Evolutionary conservation across 2,113 vertebrate species (phyloP).

Genomic region (Indicator indicator): DNA sequence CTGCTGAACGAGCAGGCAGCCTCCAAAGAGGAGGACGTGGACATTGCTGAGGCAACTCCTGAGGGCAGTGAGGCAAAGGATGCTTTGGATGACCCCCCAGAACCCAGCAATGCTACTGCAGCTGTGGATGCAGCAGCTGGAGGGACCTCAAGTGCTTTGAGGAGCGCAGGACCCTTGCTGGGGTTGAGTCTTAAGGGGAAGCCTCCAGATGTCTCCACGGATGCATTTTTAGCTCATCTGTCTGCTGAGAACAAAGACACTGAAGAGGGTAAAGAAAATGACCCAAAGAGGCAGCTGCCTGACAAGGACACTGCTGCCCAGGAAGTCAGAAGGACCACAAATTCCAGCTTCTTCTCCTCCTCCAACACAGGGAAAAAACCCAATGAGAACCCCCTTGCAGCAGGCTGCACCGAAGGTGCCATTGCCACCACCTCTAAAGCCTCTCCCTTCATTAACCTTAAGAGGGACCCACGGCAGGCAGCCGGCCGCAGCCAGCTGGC

Average conservation of each 20-base stretch:
- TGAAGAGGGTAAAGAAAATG: slow-evolving; percentile 68
- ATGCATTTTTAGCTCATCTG: slow-evolving; percentile 87
- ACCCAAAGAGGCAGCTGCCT: slow-evolving; percentile 48
- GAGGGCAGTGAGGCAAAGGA: slow-evolving; percentile 73
- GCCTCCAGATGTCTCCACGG: slow-evolving; percentile 93
- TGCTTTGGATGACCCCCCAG: slow-evolving; percentile 47
- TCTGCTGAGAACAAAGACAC: slow-evolving; percentile 77
- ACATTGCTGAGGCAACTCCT: slow-evolving; percentile 79
- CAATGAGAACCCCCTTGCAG: slow-evolving; percentile 16
- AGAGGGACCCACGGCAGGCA: slow-evolving; percentile 83
- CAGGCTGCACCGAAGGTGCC: slow-evolving; percentile 66
- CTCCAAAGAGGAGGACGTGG: slow-evolving; percentile 70
- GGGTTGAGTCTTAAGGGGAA: slow-evolving; percentile 90
- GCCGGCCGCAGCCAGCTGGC: slow-evolving; percentile 85
- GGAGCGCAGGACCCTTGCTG: slow-evolving; percentile 43
- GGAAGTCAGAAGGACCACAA: slow-evolving; percentile 59
- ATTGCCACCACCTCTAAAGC: slow-evolving; percentile 66
- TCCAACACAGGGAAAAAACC: slow-evolving; percentile 64
- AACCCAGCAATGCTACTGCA: slow-evolving; percentile 26
- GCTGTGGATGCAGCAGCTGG: slow-evolving; percentile 38
- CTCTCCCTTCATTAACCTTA: slow-evolving; percentile 77
- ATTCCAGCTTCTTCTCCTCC: slow-evolving; percentile 35
- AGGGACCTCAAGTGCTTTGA: slow-evolving; percentile 64
- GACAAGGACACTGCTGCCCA: slow-evolving; percentile 66
- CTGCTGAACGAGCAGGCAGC: slow-evolving; percentile 73